Evolutionary conservation across 2,797 vertebrate species (phyloP).

Genomic region (Hypotaenidia philippensis): DNA sequence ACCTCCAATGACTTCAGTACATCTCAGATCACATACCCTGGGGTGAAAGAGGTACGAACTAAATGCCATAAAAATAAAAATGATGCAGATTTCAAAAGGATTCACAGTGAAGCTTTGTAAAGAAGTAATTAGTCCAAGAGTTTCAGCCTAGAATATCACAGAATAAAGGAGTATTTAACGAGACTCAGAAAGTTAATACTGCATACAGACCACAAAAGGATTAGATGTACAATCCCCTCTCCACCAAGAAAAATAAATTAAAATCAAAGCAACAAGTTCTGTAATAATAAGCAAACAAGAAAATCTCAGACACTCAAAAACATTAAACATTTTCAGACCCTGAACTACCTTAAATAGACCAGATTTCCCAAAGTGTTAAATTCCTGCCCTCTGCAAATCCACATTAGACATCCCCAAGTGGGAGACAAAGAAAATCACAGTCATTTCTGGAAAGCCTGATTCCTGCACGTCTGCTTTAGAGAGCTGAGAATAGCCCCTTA

Average conservation of each 20-base stretch:
- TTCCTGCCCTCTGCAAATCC: neutral
- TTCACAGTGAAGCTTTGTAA: neutral
- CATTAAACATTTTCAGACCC: neutral
- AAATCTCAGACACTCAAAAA: neutral
- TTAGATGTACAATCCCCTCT: neutral
- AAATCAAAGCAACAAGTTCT: neutral
- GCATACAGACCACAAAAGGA: neutral
- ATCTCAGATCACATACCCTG: neutral
- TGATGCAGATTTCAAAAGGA: neutral
- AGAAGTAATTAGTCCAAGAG: constrained; percentile 5
- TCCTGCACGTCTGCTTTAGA: neutral
- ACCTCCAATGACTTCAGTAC: constrained; percentile 25
- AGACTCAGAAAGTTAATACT: neutral
- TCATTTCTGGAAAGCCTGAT: neutral
- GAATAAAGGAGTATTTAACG: neutral
- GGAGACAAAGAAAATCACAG: neutral
- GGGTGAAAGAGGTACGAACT: neutral
- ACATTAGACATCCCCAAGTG: neutral
- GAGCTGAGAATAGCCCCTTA: neutral
- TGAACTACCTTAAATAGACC: neutral
- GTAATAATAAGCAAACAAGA: neutral
- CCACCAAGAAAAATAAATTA: constrained; percentile 11
- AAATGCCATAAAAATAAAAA: constrained; percentile 20
- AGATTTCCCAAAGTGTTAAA: neutral
- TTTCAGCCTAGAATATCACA: neutral